Evolutionary conservation across 2,797 vertebrate genomes (phyloP).

Genomic region (Squalus acanthias): DNA sequence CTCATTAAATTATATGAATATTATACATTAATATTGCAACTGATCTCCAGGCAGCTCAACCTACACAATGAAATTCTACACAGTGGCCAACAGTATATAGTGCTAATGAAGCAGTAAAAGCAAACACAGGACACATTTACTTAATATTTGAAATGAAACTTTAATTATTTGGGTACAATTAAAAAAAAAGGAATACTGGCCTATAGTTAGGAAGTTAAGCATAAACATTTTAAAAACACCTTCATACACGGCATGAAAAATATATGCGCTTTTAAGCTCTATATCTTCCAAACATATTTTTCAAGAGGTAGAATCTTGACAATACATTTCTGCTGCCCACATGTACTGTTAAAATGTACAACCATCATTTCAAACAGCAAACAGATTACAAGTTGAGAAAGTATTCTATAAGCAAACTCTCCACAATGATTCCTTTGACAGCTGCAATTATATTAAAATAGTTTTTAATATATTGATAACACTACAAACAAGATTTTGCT

Average conservation of each 20-base stretch:
- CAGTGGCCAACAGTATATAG: not conserved
- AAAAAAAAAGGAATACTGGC: conserved; percentile 14
- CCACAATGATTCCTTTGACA: conserved; percentile 17
- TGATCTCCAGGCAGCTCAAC: not conserved
- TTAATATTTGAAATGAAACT: conserved; percentile 6
- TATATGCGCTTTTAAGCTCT: conserved; percentile 18
- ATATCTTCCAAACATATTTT: conserved; percentile 18
- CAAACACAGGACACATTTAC: conserved; percentile 14
- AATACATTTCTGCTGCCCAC: conserved; percentile 14
- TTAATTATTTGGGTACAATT: conserved; percentile 32
- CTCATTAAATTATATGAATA: not conserved
- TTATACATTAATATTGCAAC: not conserved
- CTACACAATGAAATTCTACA: not conserved
- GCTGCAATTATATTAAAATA: conserved; percentile 32
- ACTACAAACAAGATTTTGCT: conserved; percentile 30
- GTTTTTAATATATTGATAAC: not conserved
- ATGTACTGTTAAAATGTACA: conserved; percentile 22
- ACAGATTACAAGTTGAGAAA: not conserved
- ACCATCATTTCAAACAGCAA: conserved; percentile 29
- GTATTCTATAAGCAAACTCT: conserved; percentile 16
- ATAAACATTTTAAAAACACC: conserved; percentile 20
- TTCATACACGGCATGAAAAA: conserved; percentile 18
- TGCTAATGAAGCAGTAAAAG: not conserved
- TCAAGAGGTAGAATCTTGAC: conserved; percentile 33
- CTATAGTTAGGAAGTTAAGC: conserved; percentile 16